Percentiles rank a stretch among this genome's conserved stretches.
Evolutionary conservation across 92 coral and sea anemone genomes (phyloP).

Genomic region (Scolanthus callimorphus): DNA sequence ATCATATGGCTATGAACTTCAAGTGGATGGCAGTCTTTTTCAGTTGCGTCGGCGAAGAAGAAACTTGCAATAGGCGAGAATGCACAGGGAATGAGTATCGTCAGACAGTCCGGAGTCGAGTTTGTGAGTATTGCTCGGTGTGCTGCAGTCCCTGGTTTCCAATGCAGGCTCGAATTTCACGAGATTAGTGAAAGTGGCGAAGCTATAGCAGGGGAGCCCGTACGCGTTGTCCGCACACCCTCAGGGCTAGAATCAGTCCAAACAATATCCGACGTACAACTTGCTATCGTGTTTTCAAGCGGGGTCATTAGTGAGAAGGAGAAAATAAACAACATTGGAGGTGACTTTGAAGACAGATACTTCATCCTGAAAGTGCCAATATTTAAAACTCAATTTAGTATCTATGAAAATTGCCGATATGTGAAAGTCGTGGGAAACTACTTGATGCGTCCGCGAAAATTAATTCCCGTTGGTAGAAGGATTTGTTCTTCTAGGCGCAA

Average conservation of each 20-base stretch:
- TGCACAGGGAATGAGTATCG: constrained; percentile 72
- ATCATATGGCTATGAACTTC: constrained; percentile 58
- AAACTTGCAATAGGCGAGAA: constrained; percentile 46
- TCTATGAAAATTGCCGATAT: constrained; percentile 66
- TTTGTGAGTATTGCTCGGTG: constrained; percentile 76
- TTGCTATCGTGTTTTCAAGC: constrained; percentile 71
- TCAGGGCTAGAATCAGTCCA: constrained; percentile 77
- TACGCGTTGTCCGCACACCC: constrained; percentile 80
- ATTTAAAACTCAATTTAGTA: constrained; percentile 55
- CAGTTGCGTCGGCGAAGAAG: constrained; percentile 9
- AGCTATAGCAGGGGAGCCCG: constrained; percentile 24
- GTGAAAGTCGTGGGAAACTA: constrained; percentile 51
- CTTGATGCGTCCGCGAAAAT: constrained; percentile 43
- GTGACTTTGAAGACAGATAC: constrained; percentile 83
- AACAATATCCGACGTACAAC: constrained; percentile 38
- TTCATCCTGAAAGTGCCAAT: constrained; percentile 73
- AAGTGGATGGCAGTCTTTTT: constrained; percentile 45
- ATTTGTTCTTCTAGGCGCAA: constrained; percentile 62
- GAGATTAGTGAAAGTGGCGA: constrained; percentile 38
- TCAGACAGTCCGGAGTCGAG: constrained; percentile 50
- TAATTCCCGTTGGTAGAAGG: constrained; percentile 67
- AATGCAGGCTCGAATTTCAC: constrained; percentile 79
- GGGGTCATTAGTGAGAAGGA: constrained; percentile 70
- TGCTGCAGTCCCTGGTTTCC: constrained; percentile 55
- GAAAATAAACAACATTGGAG: constrained; percentile 49